Percentiles rank a stretch among this genome's conserved stretches.
Conservation (phyloP, 2,888 invertebrate genomes). For the Idaea dimidiata region DNA sequence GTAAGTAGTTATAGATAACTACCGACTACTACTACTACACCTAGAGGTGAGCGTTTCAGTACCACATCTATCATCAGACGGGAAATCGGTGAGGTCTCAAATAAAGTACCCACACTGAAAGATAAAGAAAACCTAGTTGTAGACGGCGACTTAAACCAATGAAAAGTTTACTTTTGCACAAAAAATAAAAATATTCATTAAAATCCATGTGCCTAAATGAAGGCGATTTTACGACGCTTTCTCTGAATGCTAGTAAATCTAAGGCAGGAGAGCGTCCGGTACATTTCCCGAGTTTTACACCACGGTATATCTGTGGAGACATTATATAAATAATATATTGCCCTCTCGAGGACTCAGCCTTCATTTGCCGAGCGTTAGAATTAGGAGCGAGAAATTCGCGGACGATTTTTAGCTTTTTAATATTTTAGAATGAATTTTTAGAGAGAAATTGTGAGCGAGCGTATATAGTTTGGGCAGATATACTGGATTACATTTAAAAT, state of each 20-base stretch:
- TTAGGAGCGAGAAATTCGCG: background rate
- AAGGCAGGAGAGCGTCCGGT: background rate
- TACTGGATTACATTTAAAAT: no score
- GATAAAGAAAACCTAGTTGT: no score
- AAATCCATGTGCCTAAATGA: background rate
- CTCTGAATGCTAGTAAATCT: background rate
- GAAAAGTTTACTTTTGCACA: slow-evolving; percentile 13
- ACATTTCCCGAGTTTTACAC: slow-evolving; percentile 19
- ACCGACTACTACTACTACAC: no score
- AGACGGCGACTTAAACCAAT: no score
- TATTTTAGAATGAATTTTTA: background rate
- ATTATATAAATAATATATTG: slow-evolving; percentile 27
- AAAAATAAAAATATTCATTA: slow-evolving; percentile 13
- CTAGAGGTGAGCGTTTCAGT: no score
- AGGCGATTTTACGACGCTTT: background rate
- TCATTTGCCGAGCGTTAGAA: slow-evolving; percentile 1
- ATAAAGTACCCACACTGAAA: no score
- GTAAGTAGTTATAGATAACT: no score
- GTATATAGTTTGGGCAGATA: no score
- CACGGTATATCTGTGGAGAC: slow-evolving; percentile 23
- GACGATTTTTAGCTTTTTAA: background rate
- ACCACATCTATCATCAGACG: no score
- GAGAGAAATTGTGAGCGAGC: background rate
- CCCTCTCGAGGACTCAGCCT: slow-evolving; percentile 11
- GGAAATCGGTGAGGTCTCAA: no score